Conservation (phyloP, 1,140 invertebrate species). For the Matsumurasca onukii region DNA sequence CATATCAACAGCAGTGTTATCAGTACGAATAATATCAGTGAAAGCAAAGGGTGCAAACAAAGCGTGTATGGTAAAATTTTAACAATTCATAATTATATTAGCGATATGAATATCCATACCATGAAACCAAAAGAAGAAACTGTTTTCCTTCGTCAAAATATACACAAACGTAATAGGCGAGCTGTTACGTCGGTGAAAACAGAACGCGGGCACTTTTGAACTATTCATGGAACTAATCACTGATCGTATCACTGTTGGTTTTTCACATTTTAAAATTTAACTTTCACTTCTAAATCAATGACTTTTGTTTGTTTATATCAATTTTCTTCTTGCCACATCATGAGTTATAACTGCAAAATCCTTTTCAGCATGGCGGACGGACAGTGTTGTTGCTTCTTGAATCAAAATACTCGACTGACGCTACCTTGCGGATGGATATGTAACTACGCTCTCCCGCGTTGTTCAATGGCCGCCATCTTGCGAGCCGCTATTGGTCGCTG, state of each 20-base stretch:
- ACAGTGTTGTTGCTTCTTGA: slow-evolving; percentile 34
- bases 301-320: slow-evolving; percentile 21
- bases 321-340: slow-evolving; percentile 53
- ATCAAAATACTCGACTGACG: slow-evolving; percentile 33
- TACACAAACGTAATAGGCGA: slow-evolving; percentile 31
- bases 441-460: slow-evolving; percentile 33
- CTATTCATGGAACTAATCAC: slow-evolving; percentile 13
- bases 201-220: slow-evolving; percentile 28
- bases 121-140: slow-evolving; percentile 22
- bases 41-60: too few relatives aligned
- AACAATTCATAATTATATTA: too few relatives aligned
- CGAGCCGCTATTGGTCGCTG: neutral
- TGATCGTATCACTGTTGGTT: slow-evolving; percentile 16
- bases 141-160: slow-evolving; percentile 3
- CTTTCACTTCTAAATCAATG: slow-evolving; percentile 12
- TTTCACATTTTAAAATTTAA: slow-evolving; percentile 31
- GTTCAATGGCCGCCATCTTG: slow-evolving; percentile 21
- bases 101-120: slow-evolving; percentile 16
- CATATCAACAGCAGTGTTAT: too few relatives aligned
- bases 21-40: too few relatives aligned
- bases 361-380: slow-evolving; percentile 53
- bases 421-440: slow-evolving; percentile 18
- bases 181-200: slow-evolving; percentile 34
- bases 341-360: slow-evolving; percentile 54
- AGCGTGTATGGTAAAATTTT: too few relatives aligned